A percentile compares a stretch with the other conserved stretches of the same genome.
Evolutionary conservation across 2,113 vertebrate genomes (phyloP).

Genomic region (Macaca nemestrina): DNA sequence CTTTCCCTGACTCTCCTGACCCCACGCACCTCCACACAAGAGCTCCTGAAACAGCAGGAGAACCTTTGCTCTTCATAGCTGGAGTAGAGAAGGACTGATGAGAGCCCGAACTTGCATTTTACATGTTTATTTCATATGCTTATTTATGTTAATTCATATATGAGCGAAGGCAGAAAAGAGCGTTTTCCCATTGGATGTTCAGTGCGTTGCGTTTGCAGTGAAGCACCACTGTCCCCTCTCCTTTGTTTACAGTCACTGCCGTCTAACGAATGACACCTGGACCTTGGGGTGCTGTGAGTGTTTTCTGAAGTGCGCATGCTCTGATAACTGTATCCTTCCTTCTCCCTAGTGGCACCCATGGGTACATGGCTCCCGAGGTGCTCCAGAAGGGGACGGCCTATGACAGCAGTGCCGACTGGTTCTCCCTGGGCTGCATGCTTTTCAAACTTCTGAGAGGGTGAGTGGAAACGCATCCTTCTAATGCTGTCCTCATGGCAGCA

Average conservation of each 20-base stretch:
- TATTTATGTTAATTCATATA: rapidly evolving
- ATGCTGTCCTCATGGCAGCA: rapidly evolving
- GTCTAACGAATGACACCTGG: rapidly evolving
- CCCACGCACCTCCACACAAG: rapidly evolving
- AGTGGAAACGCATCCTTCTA: constrained; percentile 50
- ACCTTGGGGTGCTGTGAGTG: rapidly evolving
- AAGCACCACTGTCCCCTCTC: rapidly evolving
- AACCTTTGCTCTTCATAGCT: neutral
- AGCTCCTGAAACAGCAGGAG: neutral
- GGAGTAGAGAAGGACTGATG: neutral
- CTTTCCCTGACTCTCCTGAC: too few species aligned
- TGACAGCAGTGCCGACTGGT: constrained; percentile 99
- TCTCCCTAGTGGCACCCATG: constrained; percentile 93
- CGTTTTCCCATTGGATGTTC: rapidly evolving
- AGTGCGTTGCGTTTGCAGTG: rapidly evolving
- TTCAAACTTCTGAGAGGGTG: constrained; percentile 99
- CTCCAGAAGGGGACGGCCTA: constrained; percentile 98
- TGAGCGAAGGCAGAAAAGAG: neutral
- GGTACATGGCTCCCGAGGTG: constrained; percentile 99
- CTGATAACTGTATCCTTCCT: neutral
- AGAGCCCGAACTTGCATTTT: too few species aligned
- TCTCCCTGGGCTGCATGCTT: constrained; percentile 98
- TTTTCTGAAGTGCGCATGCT: rapidly evolving
- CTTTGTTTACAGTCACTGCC: neutral
- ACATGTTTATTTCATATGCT: rapidly evolving